Conservation (phyloP, 2,888 invertebrate genomes). For the Dolichomitus sp. region DNA sequence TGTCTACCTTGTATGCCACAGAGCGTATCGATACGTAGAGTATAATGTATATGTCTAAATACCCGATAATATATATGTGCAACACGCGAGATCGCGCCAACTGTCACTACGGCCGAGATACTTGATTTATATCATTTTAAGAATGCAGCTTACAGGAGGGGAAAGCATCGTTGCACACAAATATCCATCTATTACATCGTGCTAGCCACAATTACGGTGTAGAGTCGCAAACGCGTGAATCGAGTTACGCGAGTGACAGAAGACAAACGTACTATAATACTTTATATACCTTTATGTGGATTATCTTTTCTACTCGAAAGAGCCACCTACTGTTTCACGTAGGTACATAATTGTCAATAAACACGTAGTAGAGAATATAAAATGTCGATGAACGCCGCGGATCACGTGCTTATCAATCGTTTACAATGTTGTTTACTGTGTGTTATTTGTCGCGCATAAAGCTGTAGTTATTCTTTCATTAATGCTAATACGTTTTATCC, state of each 20-base stretch:
- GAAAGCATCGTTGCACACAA: constrained; percentile 4
- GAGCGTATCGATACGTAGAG: not conserved
- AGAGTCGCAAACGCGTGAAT: not conserved
- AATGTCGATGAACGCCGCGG: not conserved
- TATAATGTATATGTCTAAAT: not conserved
- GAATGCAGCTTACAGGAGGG: constrained; percentile 8
- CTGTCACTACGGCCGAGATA: constrained; percentile 11
- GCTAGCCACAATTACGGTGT: not conserved
- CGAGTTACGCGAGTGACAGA: not conserved
- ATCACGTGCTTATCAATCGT: not conserved
- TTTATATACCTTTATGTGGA: not conserved
- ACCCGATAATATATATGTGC: constrained; percentile 7
- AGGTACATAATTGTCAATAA: not conserved
- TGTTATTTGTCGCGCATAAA: not conserved
- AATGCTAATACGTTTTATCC: constrained; percentile 14
- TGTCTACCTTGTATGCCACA: not conserved
- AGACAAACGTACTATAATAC: not conserved
- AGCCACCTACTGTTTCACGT: not conserved
- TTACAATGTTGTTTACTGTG: not conserved
- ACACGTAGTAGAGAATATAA: not conserved
- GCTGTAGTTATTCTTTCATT: constrained; percentile 6
- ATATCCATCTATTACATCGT: not conserved
- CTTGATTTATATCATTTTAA: constrained; percentile 2
- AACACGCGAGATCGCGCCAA: not conserved
- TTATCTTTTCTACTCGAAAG: not conserved